These are phyloP conservation scores for Synaphobranchus kaupii DNA, from an alignment of 2,797 vertebrate species.

Conservation along the genomic window DNA sequence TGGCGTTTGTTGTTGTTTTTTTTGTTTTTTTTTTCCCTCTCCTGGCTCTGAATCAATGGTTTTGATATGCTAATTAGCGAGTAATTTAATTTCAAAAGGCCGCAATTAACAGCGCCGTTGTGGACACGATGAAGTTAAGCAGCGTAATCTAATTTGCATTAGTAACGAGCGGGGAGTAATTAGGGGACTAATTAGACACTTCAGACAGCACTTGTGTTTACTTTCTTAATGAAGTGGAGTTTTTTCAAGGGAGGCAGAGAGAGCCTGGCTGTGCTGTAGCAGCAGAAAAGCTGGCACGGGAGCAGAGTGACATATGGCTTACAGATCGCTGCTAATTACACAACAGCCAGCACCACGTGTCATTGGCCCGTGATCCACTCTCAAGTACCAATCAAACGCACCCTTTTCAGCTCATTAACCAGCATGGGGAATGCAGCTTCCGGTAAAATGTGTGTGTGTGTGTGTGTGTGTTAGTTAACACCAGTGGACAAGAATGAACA, in stretches of 20 bases:
- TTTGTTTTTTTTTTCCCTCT: conserved; percentile 69
- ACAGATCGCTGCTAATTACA: conserved; percentile 69
- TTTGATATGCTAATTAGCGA: conserved; percentile 99
- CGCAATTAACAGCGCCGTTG: conserved; percentile 99
- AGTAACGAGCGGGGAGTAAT: conserved; percentile 99
- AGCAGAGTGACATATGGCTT: conserved; percentile 71
- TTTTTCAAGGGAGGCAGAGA: conserved; percentile 64
- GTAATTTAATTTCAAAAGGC: conserved; percentile 99
- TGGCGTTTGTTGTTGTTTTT: conserved; percentile 95
- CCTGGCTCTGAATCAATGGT: conserved; percentile 98
- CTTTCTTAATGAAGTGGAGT: conserved; percentile 99
- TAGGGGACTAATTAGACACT: conserved; percentile 99
- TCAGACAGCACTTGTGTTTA: conserved; percentile 99
- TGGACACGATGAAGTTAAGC: conserved; percentile 99
- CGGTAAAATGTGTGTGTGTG: neutral
- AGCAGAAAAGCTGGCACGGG: conserved; percentile 56
- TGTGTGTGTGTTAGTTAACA: neutral
- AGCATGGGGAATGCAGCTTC: conserved; percentile 45
- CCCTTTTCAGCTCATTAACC: conserved; percentile 57
- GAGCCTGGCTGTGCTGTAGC: conserved; percentile 45
- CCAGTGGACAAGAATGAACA: neutral
- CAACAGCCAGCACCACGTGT: conserved; percentile 44
- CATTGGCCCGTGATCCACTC: conserved; percentile 48
- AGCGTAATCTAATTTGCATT: conserved; percentile 99
- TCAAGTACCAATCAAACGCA: conserved; percentile 48